phyloP scores from a whole-genome alignment of 2,797 vertebrate species.

The Enteromius paludinosus region DNA sequence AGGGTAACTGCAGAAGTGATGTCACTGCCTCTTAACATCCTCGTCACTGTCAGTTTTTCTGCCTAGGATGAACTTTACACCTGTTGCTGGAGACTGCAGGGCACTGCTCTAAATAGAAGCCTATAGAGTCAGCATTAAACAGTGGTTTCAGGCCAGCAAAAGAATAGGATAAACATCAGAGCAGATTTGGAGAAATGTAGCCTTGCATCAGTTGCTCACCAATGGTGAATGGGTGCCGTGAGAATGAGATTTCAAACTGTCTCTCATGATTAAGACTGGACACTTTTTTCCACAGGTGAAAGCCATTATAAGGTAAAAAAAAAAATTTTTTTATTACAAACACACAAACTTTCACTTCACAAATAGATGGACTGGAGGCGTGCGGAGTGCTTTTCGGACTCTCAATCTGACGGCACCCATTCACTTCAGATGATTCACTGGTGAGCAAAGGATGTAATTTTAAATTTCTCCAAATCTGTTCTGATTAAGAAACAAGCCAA shows the following conservation, averaged over 20 bases:
- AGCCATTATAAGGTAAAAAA: not conserved
- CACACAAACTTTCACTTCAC: not conserved
- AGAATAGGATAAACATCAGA: not conserved
- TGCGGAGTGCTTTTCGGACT: not conserved
- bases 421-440: not conserved
- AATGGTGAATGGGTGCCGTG: not conserved
- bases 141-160: not conserved
- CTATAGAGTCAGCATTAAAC: not conserved
- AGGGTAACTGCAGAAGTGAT: constrained; percentile 6
- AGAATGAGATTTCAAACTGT: not conserved
- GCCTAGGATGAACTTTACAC: constrained; percentile 11
- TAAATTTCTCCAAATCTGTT: not conserved
- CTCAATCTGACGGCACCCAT: not conserved
- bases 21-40: constrained; percentile 3
- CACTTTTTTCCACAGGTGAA: not conserved
- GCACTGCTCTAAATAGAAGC: constrained; percentile 9
- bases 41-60: constrained; percentile 9
- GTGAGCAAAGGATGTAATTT: not conserved
- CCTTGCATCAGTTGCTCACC: not conserved
- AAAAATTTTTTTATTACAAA: not conserved
- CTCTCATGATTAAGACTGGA: not conserved
- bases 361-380: not conserved
- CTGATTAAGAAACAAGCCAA: not conserved
- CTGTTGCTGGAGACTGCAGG: constrained; percentile 15
- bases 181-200: not conserved